phyloP scores from a whole-genome alignment of 2,888 invertebrate genomes.

The Molorchus minor region DNA sequence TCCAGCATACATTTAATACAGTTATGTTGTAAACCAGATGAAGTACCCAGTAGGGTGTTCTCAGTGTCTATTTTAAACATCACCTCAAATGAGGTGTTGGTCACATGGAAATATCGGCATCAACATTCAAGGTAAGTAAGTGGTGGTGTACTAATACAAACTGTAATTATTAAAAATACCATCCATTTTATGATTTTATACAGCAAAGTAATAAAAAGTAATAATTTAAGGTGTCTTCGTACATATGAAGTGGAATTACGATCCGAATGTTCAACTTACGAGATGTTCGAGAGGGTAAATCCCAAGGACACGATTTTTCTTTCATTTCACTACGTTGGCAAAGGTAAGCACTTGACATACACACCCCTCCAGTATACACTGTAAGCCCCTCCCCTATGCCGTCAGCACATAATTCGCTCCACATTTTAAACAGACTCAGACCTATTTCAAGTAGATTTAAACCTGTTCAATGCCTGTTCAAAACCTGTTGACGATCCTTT shows the following conservation, averaged over 20 bases:
- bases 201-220: too few relatives aligned
- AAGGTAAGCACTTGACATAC: conserved; percentile 45
- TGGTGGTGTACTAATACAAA: too few relatives aligned
- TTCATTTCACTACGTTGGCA: conserved; percentile 50
- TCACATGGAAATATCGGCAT: conserved; percentile 63
- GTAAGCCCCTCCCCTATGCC: too few relatives aligned
- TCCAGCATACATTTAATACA: conserved; percentile 63
- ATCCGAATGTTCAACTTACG: conserved; percentile 33
- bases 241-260: conserved; percentile 51
- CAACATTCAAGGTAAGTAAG: conserved; percentile 51
- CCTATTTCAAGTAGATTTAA: too few relatives aligned
- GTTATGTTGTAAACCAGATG: conserved; percentile 56
- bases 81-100: conserved; percentile 62
- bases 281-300: conserved; percentile 43
- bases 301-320: conserved; percentile 49
- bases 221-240: conserved; percentile 49
- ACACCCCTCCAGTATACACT: too few relatives aligned
- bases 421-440: too few relatives aligned
- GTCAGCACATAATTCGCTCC: too few relatives aligned
- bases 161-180: too few relatives aligned
- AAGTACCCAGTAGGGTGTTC: conserved; percentile 55
- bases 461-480: too few relatives aligned
- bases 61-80: conserved; percentile 59
- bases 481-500: too few relatives aligned
- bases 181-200: too few relatives aligned